Conservation (phyloP, 2,797 vertebrate species). For the Selene dorsalis region DNA sequence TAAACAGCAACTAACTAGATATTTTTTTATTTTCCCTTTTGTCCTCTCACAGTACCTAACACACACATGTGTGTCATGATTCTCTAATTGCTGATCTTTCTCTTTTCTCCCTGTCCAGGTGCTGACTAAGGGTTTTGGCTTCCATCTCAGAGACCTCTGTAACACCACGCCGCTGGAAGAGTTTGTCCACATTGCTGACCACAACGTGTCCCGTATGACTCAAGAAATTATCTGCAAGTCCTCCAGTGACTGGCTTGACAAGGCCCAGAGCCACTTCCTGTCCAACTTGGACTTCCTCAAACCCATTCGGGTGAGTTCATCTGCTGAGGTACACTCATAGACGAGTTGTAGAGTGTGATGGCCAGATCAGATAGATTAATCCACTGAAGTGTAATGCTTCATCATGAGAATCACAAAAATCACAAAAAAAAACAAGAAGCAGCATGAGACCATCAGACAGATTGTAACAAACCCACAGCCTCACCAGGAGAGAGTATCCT, state of each 20-base stretch:
- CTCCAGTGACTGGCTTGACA: conserved; percentile 86
- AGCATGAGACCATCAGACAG: neutral
- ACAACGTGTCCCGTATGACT: conserved; percentile 74
- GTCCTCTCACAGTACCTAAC: neutral
- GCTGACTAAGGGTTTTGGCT: conserved; percentile 90
- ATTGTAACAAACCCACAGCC: neutral
- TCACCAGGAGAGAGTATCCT: neutral
- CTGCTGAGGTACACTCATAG: neutral
- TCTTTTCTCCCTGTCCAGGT: conserved; percentile 79
- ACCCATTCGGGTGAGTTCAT: conserved; percentile 86
- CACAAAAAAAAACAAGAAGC: neutral
- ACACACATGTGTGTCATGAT: neutral
- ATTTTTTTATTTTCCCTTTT: neutral
- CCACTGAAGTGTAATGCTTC: neutral
- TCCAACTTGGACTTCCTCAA: conserved; percentile 93
- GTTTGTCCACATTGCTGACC: conserved; percentile 87
- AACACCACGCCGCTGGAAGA: conserved; percentile 86
- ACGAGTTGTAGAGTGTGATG: neutral
- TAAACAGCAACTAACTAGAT: neutral
- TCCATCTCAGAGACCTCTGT: conserved; percentile 90
- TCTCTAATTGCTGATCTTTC: neutral
- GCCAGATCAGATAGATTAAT: neutral
- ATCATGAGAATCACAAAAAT: neutral
- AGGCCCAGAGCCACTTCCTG: conserved; percentile 86
- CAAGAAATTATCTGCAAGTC: conserved; percentile 90